Percentiles rank a stretch among this genome's conserved stretches.
These are phyloP conservation scores for Catagonus wagneri DNA, from an alignment of 2,113 vertebrate species.

Conservation along the genomic window DNA sequence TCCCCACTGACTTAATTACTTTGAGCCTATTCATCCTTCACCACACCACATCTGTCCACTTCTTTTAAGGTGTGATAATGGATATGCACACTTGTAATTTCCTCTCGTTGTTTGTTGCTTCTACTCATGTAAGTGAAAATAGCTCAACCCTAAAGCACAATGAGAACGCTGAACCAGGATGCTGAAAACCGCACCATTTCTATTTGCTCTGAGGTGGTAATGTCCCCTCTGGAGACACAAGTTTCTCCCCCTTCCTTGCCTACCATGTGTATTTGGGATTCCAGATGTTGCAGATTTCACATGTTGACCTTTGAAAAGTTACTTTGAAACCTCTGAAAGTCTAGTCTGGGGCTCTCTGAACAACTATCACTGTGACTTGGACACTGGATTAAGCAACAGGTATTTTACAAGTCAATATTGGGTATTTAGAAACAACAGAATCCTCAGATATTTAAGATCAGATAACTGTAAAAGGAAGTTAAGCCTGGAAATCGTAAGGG, in stretches of 20 bases:
- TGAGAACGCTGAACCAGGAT: background rate
- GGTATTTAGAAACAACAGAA: background rate
- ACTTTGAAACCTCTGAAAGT: background rate
- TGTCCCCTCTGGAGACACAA: background rate
- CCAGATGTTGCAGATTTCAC: background rate
- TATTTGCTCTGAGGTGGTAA: background rate
- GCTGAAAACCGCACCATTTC: background rate
- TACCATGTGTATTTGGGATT: background rate
- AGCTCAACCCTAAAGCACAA: background rate
- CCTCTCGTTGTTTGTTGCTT: background rate
- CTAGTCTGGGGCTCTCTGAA: background rate
- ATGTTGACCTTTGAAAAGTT: background rate
- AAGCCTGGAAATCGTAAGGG: background rate
- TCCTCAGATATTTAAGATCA: background rate
- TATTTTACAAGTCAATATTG: background rate
- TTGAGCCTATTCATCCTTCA: background rate
- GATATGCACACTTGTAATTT: background rate
- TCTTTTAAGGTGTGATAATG: background rate
- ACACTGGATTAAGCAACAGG: background rate
- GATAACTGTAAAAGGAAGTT: constrained; percentile 3
- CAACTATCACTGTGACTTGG: background rate
- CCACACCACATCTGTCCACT: background rate
- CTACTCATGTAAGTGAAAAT: background rate
- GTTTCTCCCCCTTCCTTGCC: background rate
- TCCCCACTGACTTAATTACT: background rate